These are phyloP conservation scores for Lichenostomus cassidix DNA, from an alignment of 2,113 vertebrate genomes.

Conservation along the genomic window DNA sequence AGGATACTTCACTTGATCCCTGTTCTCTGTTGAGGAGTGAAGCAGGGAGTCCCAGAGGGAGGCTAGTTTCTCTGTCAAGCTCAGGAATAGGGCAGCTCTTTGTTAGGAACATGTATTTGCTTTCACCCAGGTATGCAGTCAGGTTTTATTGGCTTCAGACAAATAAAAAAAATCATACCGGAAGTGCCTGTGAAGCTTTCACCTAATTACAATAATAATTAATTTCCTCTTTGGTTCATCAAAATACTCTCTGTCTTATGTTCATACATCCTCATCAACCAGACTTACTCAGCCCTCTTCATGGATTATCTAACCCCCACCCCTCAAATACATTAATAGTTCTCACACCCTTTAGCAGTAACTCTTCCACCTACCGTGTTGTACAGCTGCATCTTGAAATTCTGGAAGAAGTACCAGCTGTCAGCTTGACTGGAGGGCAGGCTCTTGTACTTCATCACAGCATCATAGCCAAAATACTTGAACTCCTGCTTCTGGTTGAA, in stretches of 20 bases:
- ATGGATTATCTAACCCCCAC: not conserved
- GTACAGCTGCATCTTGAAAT: conserved; percentile 64
- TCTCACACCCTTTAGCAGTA: not conserved
- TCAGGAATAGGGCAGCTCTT: not conserved
- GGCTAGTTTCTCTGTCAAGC: not conserved
- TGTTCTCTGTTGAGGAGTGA: not conserved
- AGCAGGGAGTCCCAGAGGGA: not conserved
- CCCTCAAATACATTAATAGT: not conserved
- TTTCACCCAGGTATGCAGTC: not conserved
- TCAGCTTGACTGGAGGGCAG: not conserved
- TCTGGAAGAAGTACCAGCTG: conserved; percentile 33
- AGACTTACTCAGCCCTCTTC: not conserved
- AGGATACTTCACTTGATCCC: not conserved
- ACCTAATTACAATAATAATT: not conserved
- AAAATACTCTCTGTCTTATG: not conserved
- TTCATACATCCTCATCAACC: not conserved
- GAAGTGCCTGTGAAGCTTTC: not conserved
- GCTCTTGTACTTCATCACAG: not conserved
- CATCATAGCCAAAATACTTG: conserved; percentile 47
- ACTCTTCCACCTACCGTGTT: not conserved
- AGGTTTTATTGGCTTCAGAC: not conserved
- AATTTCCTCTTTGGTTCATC: not conserved
- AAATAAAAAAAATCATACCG: not conserved
- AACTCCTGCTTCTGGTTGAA: conserved; percentile 39
- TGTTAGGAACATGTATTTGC: not conserved